Conservation (phyloP, 2,888 invertebrate genomes). For the Macrophya annulata region DNA sequence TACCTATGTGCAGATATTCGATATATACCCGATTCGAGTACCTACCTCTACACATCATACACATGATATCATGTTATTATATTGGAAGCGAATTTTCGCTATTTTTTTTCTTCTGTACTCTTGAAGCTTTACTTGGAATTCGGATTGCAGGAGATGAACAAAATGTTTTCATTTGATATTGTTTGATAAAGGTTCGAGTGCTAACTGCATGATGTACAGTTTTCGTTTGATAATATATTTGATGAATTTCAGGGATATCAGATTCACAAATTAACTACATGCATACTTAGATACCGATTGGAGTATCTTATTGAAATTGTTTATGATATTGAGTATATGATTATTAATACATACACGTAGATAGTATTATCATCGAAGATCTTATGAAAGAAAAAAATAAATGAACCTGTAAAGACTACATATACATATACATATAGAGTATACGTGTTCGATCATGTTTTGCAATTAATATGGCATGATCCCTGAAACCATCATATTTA, state of each 20-base stretch:
- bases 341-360: neutral
- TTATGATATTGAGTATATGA: too few relatives aligned
- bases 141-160: neutral
- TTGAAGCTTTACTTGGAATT: neutral
- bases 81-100: neutral
- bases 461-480: neutral
- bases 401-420: neutral
- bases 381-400: neutral
- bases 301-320: too few relatives aligned
- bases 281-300: too few relatives aligned
- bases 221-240: neutral
- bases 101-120: neutral
- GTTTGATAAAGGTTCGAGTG: too few relatives aligned
- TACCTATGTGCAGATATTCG: neutral
- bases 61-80: constrained; percentile 2
- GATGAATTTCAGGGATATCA: neutral
- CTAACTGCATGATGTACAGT: too few relatives aligned
- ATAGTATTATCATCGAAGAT: neutral
- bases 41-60: neutral
- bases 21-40: constrained; percentile 10
- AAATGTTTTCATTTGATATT: neutral
- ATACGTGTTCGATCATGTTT: neutral
- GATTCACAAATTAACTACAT: constrained; percentile 1
- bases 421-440: neutral
- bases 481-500: constrained; percentile 21